Conservation (phyloP, 1,140 invertebrate genomes). For the Octopus sinensis region DNA sequence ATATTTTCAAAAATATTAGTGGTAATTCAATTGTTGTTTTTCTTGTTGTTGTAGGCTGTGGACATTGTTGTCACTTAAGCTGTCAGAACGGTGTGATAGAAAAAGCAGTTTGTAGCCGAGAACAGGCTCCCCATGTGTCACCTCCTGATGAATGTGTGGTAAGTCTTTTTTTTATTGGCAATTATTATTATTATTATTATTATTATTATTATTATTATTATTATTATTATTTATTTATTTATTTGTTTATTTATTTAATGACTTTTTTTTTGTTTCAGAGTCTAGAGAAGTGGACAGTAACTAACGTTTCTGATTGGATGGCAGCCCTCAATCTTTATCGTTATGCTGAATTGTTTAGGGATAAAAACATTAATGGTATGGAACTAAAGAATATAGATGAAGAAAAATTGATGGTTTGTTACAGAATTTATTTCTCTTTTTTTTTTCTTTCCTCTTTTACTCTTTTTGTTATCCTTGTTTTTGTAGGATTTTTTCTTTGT, state of each 20-base stretch:
- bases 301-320: constrained; percentile 75
- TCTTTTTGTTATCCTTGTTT: background rate
- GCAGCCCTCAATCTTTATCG: constrained; percentile 70
- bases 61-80: background rate
- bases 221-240: background rate
- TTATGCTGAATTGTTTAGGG: constrained; percentile 72
- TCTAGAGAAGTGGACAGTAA: constrained; percentile 68
- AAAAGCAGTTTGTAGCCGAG: constrained; percentile 1
- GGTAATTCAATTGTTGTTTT: no score
- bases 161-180: background rate
- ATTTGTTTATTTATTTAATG: background rate
- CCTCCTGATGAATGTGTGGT: constrained; percentile 8
- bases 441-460: background rate
- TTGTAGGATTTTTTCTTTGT: background rate
- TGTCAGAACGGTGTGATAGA: background rate
- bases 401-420: constrained; percentile 70
- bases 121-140: background rate
- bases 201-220: no score
- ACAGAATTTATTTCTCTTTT: background rate
- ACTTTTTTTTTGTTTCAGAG: constrained; percentile 60
- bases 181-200: no score
- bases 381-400: constrained; percentile 68
- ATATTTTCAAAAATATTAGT: no score
- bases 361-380: constrained; percentile 70
- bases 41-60: constrained; percentile 6